Percentiles rank a stretch among this genome's conserved stretches.
Evolutionary conservation across 1,140 invertebrate genomes (phyloP).

Genomic region (Drosophila takahashii): DNA sequence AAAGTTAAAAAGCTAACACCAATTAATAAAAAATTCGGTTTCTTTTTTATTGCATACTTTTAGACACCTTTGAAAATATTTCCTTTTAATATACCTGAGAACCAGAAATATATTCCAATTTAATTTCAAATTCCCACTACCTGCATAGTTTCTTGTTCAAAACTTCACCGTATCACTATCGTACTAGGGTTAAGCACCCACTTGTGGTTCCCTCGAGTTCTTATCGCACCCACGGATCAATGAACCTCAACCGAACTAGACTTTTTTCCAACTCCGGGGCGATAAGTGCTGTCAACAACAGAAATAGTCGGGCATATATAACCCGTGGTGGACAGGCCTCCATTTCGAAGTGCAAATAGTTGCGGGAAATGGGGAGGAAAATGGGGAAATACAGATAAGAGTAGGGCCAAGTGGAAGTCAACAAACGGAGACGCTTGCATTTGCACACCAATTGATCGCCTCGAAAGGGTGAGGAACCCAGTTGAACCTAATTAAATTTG

Average conservation of each 20-base stretch:
- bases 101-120: neutral
- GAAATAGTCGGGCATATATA: constrained; percentile 28
- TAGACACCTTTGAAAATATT: too few species aligned
- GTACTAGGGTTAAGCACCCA: constrained; percentile 19
- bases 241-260: constrained; percentile 64
- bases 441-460: constrained; percentile 70
- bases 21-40: too few species aligned
- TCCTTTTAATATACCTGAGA: neutral
- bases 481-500: constrained; percentile 77
- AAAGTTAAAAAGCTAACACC: neutral
- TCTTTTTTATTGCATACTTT: too few species aligned
- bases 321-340: constrained; percentile 27
- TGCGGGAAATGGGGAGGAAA: neutral
- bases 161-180: neutral
- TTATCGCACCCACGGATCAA: constrained; percentile 71
- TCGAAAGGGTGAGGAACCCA: constrained; percentile 22
- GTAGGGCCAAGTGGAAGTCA: constrained; percentile 44
- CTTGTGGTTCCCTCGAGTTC: neutral
- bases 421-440: constrained; percentile 55
- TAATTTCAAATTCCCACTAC: neutral
- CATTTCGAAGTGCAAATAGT: constrained; percentile 50
- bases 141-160: constrained; percentile 8
- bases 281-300: constrained; percentile 55
- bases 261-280: constrained; percentile 31
- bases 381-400: constrained; percentile 38